Conservation (phyloP, 2,113 vertebrate species). For the Erythrocercus mccallii region DNA sequence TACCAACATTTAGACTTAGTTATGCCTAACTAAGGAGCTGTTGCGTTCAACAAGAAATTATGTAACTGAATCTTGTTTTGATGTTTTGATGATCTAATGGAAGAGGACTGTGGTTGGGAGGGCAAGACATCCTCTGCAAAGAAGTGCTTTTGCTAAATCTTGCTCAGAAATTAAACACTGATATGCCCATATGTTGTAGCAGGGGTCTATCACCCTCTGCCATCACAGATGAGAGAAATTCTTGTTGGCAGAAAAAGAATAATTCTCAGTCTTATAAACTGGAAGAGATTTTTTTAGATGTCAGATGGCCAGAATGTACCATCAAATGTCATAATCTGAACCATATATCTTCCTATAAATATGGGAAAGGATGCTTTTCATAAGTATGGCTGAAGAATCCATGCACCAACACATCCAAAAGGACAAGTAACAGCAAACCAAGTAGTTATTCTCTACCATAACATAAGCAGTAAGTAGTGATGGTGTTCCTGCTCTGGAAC, state of each 20-base stretch:
- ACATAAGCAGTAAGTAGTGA: background rate
- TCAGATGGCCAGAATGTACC: background rate
- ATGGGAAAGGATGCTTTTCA: background rate
- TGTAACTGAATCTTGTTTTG: background rate
- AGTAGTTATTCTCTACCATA: background rate
- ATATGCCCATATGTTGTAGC: background rate
- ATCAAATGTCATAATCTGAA: rapidly evolving
- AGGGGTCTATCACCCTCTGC: background rate
- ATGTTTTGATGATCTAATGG: background rate
- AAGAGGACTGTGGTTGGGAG: background rate
- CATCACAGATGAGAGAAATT: background rate
- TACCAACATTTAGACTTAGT: background rate
- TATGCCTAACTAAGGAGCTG: background rate
- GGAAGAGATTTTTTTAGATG: background rate
- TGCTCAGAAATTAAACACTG: background rate
- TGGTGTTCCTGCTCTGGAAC: background rate
- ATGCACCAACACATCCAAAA: background rate
- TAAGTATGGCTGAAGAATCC: background rate
- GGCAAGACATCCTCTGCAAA: background rate
- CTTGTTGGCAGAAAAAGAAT: background rate
- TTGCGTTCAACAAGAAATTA: background rate
- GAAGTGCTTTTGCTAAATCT: background rate
- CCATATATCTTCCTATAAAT: background rate
- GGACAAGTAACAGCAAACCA: background rate
- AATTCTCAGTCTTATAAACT: background rate